A percentile compares a stretch with the other conserved stretches of the same genome.
Evolutionary conservation across 2,113 vertebrate species (phyloP).

Genomic region (Megaleporinus macrocephalus): DNA sequence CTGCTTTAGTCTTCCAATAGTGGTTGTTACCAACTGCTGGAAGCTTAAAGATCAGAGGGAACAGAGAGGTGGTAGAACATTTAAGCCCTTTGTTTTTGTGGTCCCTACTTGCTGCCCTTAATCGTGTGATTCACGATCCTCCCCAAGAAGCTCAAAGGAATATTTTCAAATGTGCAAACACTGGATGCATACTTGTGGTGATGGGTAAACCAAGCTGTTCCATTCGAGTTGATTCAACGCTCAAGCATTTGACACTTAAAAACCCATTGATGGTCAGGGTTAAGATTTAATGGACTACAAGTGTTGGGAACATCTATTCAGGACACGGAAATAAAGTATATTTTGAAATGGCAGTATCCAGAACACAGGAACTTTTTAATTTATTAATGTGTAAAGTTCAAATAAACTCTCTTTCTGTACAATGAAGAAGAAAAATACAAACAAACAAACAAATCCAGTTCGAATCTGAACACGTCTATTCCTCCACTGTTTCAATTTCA

Average conservation of each 20-base stretch:
- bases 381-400: too few species aligned
- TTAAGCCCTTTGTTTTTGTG: constrained; percentile 14
- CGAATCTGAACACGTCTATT: too few species aligned
- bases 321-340: too few species aligned
- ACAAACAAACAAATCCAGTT: too few species aligned
- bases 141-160: constrained; percentile 36
- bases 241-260: constrained; percentile 5
- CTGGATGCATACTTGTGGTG: constrained; percentile 9
- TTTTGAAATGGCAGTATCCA: too few species aligned
- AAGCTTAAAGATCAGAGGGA: constrained; percentile 7
- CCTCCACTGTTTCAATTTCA: too few species aligned
- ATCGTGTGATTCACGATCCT: constrained; percentile 32
- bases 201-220: constrained; percentile 12
- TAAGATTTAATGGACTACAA: too few species aligned
- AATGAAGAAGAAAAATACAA: too few species aligned
- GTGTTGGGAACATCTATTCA: too few species aligned
- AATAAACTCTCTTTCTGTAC: too few species aligned
- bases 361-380: too few species aligned
- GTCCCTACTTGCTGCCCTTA: constrained; percentile 34
- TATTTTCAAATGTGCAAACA: constrained; percentile 37
- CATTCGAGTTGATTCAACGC: constrained; percentile 20
- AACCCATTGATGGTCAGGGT: neutral
- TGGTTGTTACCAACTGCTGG: neutral
- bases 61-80: constrained; percentile 4
- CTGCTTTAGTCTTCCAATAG: neutral